These are phyloP conservation scores for Archivesica marissinica DNA, from an alignment of 1,140 invertebrate genomes.

Conservation along the genomic window DNA sequence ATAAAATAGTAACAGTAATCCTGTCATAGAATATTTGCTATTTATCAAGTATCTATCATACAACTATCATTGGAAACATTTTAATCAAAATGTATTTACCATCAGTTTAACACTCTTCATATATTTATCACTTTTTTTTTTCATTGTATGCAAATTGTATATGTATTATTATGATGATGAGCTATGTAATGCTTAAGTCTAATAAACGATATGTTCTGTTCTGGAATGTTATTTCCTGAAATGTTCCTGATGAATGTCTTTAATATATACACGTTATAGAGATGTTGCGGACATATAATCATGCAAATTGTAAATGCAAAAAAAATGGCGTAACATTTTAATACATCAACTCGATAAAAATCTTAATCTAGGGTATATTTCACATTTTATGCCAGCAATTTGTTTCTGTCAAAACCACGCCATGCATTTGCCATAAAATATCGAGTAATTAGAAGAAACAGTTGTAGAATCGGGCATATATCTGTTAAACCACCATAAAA, in stretches of 20 bases:
- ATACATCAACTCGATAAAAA: constrained; percentile 52
- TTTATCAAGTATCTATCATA: neutral
- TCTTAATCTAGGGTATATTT: constrained; percentile 48
- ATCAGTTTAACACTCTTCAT: no score
- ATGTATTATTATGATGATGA: no score
- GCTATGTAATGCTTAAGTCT: no score
- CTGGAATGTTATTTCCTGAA: neutral
- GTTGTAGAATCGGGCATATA: constrained; percentile 34
- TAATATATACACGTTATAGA: neutral
- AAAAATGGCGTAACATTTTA: constrained; percentile 34
- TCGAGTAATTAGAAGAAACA: constrained; percentile 41
- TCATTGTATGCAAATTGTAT: no score
- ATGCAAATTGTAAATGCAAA: no score
- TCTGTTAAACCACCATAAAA: constrained; percentile 58
- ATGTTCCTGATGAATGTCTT: neutral
- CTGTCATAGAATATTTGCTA: neutral
- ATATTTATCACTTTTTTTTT: no score
- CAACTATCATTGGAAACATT: neutral
- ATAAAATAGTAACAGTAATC: no score
- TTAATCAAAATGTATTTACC: neutral
- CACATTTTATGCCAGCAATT: constrained; percentile 55
- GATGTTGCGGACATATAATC: neutral
- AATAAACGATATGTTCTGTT: neutral
- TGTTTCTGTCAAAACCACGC: constrained; percentile 49
- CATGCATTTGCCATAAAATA: constrained; percentile 58